A percentile compares a stretch with the other conserved stretches of the same genome.
These are phyloP conservation scores for Polydrusus tereticollis DNA, from an alignment of 2,888 invertebrate species.

Conservation along the genomic window DNA sequence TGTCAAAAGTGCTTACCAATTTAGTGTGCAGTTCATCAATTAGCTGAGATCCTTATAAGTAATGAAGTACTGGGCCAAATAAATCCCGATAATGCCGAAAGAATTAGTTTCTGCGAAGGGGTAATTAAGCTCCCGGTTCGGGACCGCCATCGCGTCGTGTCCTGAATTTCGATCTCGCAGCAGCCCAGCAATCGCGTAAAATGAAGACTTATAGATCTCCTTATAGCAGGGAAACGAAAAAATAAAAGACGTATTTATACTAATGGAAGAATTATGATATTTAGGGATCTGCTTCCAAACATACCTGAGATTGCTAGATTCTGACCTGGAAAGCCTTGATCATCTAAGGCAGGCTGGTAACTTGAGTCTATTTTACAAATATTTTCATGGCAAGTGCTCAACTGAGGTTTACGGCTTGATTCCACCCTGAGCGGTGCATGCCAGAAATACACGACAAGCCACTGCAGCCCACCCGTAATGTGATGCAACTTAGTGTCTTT, in stretches of 20 bases:
- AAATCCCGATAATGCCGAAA: conserved; percentile 55
- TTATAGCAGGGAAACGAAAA: conserved; percentile 43
- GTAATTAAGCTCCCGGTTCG: conserved; percentile 53
- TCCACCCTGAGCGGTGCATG: no score
- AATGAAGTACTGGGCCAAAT: conserved; percentile 33
- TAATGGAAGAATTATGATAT: conserved; percentile 59
- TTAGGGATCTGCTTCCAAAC: no score
- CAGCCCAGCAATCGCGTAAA: conserved; percentile 54
- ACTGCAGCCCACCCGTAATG: no score
- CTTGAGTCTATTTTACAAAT: no score
- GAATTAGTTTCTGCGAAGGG: conserved; percentile 54
- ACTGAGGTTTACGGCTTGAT: no score
- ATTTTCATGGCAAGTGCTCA: no score
- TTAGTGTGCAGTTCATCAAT: conserved; percentile 58
- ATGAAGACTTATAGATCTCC: conserved; percentile 56
- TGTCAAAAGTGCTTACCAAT: conserved; percentile 59
- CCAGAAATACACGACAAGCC: no score
- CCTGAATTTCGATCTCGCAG: conserved; percentile 56
- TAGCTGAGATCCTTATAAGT: conserved; percentile 56
- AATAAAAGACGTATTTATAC: conserved; percentile 53
- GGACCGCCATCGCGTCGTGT: conserved; percentile 53
- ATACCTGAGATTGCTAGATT: no score
- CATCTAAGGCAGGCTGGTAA: no score
- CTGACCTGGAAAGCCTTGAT: no score
- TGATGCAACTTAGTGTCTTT: no score